Percentiles rank a stretch among this genome's conserved stretches.
These are phyloP conservation scores for Litoditis marina DNA, from an alignment of 2,888 invertebrate species.

Conservation along the genomic window DNA sequence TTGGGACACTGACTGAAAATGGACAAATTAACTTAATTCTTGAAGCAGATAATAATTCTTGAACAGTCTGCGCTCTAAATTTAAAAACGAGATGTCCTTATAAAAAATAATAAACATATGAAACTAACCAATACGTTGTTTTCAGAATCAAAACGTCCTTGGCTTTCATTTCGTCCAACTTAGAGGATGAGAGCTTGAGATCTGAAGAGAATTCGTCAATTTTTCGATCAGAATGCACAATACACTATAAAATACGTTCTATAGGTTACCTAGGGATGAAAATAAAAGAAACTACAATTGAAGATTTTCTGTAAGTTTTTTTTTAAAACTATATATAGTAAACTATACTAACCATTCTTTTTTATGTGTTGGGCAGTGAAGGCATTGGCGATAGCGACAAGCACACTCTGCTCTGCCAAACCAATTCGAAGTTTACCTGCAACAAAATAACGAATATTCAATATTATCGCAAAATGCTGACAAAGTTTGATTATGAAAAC, in stretches of 20 bases:
- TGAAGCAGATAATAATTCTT: not conserved
- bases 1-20: conserved; percentile 83
- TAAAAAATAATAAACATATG: too few species aligned
- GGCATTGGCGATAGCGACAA: conserved; percentile 85
- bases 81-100: not conserved
- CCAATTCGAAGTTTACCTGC: conserved; percentile 93
- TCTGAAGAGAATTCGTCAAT: conserved; percentile 24
- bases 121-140: conserved; percentile 85
- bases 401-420: conserved; percentile 89
- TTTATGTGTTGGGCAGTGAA: conserved; percentile 52
- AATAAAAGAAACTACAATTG: not conserved
- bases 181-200: conserved; percentile 68
- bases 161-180: conserved; percentile 76
- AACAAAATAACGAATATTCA: conserved; percentile 61
- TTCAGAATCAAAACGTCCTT: conserved; percentile 77
- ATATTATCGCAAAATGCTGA: not conserved
- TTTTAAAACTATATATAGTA: not conserved
- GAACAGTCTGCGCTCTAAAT: not conserved
- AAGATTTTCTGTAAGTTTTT: not conserved
- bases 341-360: conserved; percentile 23
- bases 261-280: not conserved
- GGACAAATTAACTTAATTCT: not conserved
- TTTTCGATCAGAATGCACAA: too few species aligned
- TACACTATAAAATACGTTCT: not conserved
- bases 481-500: too few species aligned